phyloP scores from a whole-genome alignment of 53 echinoderm and acorn worm genomes.

The Antedon mediterranea region DNA sequence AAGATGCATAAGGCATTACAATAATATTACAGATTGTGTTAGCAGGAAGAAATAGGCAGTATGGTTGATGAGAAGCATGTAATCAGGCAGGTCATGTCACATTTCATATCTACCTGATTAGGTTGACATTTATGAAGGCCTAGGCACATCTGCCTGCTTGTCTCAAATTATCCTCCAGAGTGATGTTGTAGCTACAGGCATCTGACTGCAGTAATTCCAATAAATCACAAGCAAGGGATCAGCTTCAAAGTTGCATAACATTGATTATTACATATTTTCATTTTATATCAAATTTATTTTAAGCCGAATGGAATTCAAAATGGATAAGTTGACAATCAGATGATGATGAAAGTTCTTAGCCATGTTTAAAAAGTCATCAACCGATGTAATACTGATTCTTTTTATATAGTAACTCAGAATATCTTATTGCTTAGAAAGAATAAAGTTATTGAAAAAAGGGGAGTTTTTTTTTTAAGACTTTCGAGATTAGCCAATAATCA shows the following conservation, averaged over 20 bases:
- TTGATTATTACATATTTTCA: background rate
- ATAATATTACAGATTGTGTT: background rate
- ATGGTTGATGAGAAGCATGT: background rate
- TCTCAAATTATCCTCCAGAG: background rate
- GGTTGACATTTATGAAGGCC: background rate
- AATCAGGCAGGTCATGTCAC: conserved; percentile 1
- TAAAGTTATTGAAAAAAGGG: no score
- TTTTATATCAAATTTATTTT: no score
- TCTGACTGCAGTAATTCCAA: background rate
- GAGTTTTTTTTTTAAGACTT: no score
- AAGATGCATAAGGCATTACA: background rate
- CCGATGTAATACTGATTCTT: background rate
- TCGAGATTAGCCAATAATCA: no score
- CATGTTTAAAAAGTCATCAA: background rate
- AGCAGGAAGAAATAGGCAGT: background rate
- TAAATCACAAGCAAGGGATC: background rate
- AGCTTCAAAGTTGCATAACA: background rate
- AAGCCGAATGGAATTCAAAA: no score
- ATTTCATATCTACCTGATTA: background rate
- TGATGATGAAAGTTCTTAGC: background rate
- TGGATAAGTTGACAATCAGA: no score
- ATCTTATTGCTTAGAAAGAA: no score
- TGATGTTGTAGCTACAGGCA: background rate
- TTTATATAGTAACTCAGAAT: no score
- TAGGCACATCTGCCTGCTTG: background rate